phyloP scores from a whole-genome alignment of 2,888 invertebrate genomes.

The Temnothorax rugatulus region DNA sequence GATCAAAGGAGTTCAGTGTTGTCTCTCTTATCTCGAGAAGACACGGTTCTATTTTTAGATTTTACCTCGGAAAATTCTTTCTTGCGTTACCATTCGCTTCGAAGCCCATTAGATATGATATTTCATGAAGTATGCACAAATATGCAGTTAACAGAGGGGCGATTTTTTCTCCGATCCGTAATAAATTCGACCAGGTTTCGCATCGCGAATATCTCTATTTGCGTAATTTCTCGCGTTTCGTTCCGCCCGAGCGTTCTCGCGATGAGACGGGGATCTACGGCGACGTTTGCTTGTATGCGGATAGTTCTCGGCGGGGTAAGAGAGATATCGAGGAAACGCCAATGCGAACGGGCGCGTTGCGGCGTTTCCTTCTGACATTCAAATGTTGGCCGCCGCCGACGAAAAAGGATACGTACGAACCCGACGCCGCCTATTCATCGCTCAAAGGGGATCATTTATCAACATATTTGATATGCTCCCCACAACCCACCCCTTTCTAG shows the following conservation, averaged over 20 bases:
- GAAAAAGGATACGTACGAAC: constrained; percentile 77
- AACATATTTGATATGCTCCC: constrained; percentile 86
- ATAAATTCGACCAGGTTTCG: constrained; percentile 30
- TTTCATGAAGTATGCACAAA: background rate
- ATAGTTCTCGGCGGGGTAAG: constrained; percentile 55
- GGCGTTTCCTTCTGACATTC: constrained; percentile 83
- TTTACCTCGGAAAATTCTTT: background rate
- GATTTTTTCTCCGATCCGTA: background rate
- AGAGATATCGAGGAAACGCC: constrained; percentile 41
- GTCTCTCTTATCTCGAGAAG: background rate
- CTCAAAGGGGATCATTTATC: constrained; percentile 86
- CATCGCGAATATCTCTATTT: constrained; percentile 40
- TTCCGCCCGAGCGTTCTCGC: constrained; percentile 55
- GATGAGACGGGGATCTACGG: constrained; percentile 54
- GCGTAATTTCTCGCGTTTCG: constrained; percentile 52
- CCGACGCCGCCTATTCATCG: constrained; percentile 82
- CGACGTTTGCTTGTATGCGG: constrained; percentile 66
- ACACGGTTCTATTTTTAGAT: background rate
- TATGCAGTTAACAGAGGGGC: background rate
- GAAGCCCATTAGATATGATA: background rate
- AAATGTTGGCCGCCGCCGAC: constrained; percentile 78
- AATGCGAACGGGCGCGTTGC: constrained; percentile 60
- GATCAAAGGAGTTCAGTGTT: constrained; percentile 66
- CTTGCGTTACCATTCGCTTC: background rate
- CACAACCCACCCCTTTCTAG: constrained; percentile 71